Evolutionary conservation across 2,113 vertebrate species (phyloP).

Genomic region (Malurus cyaneus): DNA sequence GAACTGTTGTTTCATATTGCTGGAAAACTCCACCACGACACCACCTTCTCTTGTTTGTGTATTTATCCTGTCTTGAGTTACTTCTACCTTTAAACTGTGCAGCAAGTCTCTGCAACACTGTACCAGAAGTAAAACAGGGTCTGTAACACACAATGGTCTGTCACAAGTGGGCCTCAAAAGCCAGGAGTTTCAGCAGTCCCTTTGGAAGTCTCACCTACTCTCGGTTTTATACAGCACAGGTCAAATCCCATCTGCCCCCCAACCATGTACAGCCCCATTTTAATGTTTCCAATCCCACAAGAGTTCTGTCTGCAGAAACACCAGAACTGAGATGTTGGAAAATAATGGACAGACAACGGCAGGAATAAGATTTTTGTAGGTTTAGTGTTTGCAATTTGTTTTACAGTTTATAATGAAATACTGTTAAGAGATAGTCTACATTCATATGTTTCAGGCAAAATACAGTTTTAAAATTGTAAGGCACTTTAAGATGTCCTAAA

Average conservation of each 20-base stretch:
- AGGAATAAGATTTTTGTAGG: slow-evolving; percentile 11
- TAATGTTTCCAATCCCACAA: background rate
- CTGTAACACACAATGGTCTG: background rate
- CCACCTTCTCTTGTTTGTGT: fast-evolving
- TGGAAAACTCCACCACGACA: background rate
- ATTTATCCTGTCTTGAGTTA: background rate
- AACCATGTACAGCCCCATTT: fast-evolving
- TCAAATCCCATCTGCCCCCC: background rate
- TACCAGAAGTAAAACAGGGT: background rate
- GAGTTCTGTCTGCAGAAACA: background rate
- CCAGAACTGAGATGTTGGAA: fast-evolving
- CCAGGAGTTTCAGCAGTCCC: background rate
- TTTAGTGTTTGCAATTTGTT: slow-evolving; percentile 60
- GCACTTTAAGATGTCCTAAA: slow-evolving; percentile 64
- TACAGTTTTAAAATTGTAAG: slow-evolving; percentile 58
- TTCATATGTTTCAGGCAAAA: slow-evolving; percentile 53
- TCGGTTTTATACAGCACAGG: background rate
- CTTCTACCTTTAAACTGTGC: background rate
- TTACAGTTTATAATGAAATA: slow-evolving; percentile 66
- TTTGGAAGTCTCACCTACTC: background rate
- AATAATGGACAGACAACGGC: slow-evolving; percentile 21
- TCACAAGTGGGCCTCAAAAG: background rate
- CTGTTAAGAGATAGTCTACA: slow-evolving; percentile 43
- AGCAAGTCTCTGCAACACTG: background rate
- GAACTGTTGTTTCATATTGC: background rate